Percentiles rank a stretch among this genome's conserved stretches.
phyloP scores from a whole-genome alignment of 35 echinoderm and acorn worm genomes.

The Heliocidaris tuberculata region DNA sequence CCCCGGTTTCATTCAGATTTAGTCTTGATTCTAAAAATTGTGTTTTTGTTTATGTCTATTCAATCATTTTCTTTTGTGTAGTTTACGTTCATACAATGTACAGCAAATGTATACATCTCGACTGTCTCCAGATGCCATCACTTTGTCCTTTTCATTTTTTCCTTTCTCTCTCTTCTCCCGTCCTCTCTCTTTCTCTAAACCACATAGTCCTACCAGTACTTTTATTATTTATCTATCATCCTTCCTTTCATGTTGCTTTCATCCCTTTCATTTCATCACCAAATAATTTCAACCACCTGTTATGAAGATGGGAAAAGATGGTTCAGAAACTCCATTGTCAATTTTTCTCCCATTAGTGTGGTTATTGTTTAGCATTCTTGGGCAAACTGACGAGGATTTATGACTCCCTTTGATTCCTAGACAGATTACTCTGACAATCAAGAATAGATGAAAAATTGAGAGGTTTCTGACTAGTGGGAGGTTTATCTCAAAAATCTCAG shows the following conservation, averaged over 20 bases:
- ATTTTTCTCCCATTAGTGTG: background rate
- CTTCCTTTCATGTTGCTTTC: background rate
- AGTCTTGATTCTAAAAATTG: background rate
- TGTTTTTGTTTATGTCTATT: background rate
- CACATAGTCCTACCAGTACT: background rate
- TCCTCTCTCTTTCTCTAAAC: too few species aligned
- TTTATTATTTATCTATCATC: background rate
- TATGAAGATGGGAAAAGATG: background rate
- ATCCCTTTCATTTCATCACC: background rate
- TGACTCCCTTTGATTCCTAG: background rate
- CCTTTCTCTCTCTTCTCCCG: too few species aligned
- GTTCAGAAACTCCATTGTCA: background rate
- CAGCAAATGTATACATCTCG: background rate
- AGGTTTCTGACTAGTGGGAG: too few species aligned
- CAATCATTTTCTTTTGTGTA: background rate
- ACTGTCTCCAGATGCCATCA: too few species aligned
- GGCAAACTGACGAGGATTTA: background rate
- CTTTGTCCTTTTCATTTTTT: too few species aligned
- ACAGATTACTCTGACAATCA: background rate
- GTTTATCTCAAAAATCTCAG: background rate
- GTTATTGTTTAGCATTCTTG: background rate
- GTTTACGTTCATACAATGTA: background rate
- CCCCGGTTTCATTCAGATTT: background rate
- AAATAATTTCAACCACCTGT: slow-evolving; percentile 2
- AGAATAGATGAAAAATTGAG: background rate